phyloP scores from a whole-genome alignment of 2,888 invertebrate genomes.

The Amiota communis region DNA sequence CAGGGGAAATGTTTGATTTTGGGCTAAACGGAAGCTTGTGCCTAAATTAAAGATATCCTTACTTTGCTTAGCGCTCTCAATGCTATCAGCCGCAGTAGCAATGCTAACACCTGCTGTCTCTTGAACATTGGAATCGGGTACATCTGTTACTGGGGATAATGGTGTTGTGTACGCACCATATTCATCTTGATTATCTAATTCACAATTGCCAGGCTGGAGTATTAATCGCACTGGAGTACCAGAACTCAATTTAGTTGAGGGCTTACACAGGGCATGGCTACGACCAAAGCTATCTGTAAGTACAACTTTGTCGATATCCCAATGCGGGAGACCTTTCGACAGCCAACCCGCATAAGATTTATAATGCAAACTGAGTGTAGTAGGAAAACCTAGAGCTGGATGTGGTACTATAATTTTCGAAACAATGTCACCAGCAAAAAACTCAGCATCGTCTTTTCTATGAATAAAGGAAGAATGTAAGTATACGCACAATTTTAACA shows the following conservation, averaged over 20 bases:
- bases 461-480: conserved; percentile 39
- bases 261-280: conserved; percentile 86
- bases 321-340: conserved; percentile 84
- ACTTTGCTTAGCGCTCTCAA: conserved; percentile 68
- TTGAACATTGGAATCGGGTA: conserved; percentile 62
- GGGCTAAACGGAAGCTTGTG: conserved; percentile 67
- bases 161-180: conserved; percentile 64
- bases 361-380: conserved; percentile 84
- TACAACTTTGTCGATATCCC: conserved; percentile 87
- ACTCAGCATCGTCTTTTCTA: conserved; percentile 86
- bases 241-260: conserved; percentile 82
- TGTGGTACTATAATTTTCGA: conserved; percentile 91
- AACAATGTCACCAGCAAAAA: conserved; percentile 81
- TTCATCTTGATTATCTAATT: conserved; percentile 75
- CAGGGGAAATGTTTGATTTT: conserved; percentile 65
- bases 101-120: conserved; percentile 49
- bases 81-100: conserved; percentile 58
- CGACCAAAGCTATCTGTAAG: conserved; percentile 89
- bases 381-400: conserved; percentile 85
- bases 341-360: conserved; percentile 94
- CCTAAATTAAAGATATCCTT: conserved; percentile 73
- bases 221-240: conserved; percentile 83
- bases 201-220: conserved; percentile 85
- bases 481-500: too few species aligned
- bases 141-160: conserved; percentile 37